Evolutionary conservation across 2,888 invertebrate genomes (phyloP).

Genomic region (Punctoribates punctum): DNA sequence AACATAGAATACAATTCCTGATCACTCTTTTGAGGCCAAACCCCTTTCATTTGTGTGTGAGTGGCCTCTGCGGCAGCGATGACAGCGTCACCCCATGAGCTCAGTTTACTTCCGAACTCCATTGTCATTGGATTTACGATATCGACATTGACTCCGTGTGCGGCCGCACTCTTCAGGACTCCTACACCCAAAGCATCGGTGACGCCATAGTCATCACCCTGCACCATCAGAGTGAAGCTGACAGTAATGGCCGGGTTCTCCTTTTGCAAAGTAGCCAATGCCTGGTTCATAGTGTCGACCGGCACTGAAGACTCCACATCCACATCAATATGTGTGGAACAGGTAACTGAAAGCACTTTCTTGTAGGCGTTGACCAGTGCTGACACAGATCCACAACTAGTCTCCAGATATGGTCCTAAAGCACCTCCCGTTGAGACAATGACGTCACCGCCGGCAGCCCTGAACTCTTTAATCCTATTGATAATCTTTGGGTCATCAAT

Average conservation of each 20-base stretch:
- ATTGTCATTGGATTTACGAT: slow-evolving; percentile 44
- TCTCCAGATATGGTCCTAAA: slow-evolving; percentile 43
- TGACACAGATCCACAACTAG: slow-evolving; percentile 12
- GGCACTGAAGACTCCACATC: slow-evolving; percentile 43
- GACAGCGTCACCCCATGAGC: slow-evolving; percentile 42
- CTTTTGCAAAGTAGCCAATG: slow-evolving; percentile 33
- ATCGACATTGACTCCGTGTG: slow-evolving; percentile 39
- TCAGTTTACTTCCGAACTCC: slow-evolving; percentile 33
- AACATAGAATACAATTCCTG: slow-evolving; percentile 39
- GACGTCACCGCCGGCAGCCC: slow-evolving; percentile 40
- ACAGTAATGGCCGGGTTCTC: slow-evolving; percentile 27
- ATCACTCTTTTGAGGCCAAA: slow-evolving; percentile 38
- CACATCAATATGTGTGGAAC: slow-evolving; percentile 42
- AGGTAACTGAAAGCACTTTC: slow-evolving; percentile 35
- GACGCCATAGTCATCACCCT: slow-evolving; percentile 43
- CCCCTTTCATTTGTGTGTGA: slow-evolving; percentile 29
- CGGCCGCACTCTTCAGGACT: slow-evolving; percentile 27
- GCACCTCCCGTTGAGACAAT: slow-evolving; percentile 43
- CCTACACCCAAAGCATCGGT: slow-evolving; percentile 41
- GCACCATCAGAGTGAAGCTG: slow-evolving; percentile 43
- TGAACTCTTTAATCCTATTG: slow-evolving; percentile 26
- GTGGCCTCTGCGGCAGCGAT: slow-evolving; percentile 38
- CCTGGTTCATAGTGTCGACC: slow-evolving; percentile 33
- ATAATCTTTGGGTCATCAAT: slow-evolving; percentile 38
- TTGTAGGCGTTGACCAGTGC: slow-evolving; percentile 38